A percentile compares a stretch with the other conserved stretches of the same genome.
Evolutionary conservation across 2,888 invertebrate species (phyloP).

Genomic region (Celastrina argiolus): DNA sequence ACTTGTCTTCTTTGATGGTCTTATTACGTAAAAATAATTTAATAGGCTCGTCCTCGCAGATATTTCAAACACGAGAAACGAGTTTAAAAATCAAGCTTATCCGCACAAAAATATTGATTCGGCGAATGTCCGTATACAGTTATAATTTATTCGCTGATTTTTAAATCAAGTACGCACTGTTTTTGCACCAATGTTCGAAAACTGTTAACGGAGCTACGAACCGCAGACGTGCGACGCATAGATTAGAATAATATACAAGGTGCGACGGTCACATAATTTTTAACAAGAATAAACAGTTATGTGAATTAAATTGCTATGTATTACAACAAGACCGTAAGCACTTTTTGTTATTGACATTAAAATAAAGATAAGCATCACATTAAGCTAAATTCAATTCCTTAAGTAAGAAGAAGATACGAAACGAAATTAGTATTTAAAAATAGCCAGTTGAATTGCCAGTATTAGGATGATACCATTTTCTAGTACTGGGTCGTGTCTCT

Average conservation of each 20-base stretch:
- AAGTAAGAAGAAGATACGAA: too few relatives aligned
- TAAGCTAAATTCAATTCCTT: too few relatives aligned
- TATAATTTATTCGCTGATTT: slow-evolving; percentile 30
- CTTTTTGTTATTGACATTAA: slow-evolving; percentile 23
- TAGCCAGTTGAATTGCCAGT: too few relatives aligned
- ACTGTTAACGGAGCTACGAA: slow-evolving; percentile 31
- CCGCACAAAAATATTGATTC: slow-evolving; percentile 32
- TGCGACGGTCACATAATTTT: slow-evolving; percentile 46
- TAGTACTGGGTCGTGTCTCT: too few relatives aligned
- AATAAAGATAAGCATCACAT: too few relatives aligned
- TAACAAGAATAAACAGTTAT: slow-evolving; percentile 45
- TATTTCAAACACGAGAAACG: slow-evolving; percentile 23
- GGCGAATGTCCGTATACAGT: slow-evolving; percentile 23
- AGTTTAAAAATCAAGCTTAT: slow-evolving; percentile 13
- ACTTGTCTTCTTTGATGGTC: slow-evolving; percentile 15
- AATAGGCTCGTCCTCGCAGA: slow-evolving; percentile 27
- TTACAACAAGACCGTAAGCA: slow-evolving; percentile 7
- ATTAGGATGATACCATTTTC: too few relatives aligned
- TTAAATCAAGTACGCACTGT: neutral
- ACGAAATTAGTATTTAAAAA: too few relatives aligned
- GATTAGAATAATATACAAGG: too few relatives aligned
- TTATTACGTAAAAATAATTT: slow-evolving; percentile 25
- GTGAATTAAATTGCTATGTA: slow-evolving; percentile 30
- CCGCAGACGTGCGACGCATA: slow-evolving; percentile 39
- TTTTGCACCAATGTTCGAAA: neutral